Percentiles rank a stretch among this genome's conserved stretches.
Evolutionary conservation across 2,888 invertebrate species (phyloP).

Genomic region (Eumacrocentrus americanus): DNA sequence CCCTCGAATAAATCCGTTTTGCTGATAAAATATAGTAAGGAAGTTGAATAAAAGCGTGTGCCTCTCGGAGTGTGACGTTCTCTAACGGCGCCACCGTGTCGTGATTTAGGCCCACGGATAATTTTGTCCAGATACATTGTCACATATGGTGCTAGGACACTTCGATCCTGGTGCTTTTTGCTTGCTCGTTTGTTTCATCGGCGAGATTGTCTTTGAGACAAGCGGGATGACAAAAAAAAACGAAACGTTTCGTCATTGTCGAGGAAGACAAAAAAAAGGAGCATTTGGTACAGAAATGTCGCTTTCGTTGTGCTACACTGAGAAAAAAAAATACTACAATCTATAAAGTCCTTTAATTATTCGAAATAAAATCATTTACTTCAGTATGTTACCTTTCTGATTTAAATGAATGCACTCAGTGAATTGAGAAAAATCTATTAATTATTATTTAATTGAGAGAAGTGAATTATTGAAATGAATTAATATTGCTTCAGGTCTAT

Average conservation of each 20-base stretch:
- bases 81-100: slow-evolving; percentile 30
- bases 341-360: no score
- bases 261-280: slow-evolving; percentile 8
- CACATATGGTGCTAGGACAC: slow-evolving; percentile 45
- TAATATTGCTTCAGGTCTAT: no score
- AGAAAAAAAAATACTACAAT: not conserved
- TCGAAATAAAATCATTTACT: no score
- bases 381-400: no score
- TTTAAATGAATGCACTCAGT: no score
- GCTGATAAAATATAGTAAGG: slow-evolving; percentile 1
- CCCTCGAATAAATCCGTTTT: slow-evolving; percentile 28
- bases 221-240: not conserved
- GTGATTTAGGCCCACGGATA: slow-evolving; percentile 42
- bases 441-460: no score
- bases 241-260: slow-evolving; percentile 12
- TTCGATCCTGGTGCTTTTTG: slow-evolving; percentile 44
- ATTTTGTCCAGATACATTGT: slow-evolving; percentile 21
- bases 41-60: slow-evolving; percentile 11
- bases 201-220: not conserved
- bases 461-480: no score
- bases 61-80: slow-evolving; percentile 11
- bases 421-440: no score
- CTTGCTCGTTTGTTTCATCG: slow-evolving; percentile 15
- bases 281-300: not conserved
- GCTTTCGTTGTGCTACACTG: not conserved